Evolutionary conservation across 2,113 vertebrate genomes (phyloP).

Genomic region (Pedionomus torquatus): DNA sequence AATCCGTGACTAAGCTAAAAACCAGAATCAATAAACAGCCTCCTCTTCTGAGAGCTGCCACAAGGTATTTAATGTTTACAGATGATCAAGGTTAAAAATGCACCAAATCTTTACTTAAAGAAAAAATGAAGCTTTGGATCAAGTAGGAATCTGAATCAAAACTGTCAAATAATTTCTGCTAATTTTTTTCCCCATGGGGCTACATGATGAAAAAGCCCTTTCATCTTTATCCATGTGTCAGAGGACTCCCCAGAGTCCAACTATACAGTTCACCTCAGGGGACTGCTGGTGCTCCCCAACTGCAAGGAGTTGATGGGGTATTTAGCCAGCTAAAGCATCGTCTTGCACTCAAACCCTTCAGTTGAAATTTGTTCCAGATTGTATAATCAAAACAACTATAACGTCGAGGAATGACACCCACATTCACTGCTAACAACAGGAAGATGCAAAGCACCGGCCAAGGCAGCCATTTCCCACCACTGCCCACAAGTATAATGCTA

Average conservation of each 20-base stretch:
- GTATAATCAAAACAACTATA: background rate
- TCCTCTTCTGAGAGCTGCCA: conserved; percentile 23
- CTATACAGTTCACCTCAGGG: background rate
- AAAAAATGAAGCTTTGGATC: background rate
- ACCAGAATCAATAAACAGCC: conserved; percentile 5
- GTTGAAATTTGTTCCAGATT: background rate
- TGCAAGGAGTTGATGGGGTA: background rate
- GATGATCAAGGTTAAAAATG: conserved; percentile 23
- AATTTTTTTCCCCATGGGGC: background rate
- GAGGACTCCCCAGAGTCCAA: background rate
- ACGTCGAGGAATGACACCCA: background rate
- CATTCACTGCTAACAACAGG: background rate
- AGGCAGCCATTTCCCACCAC: background rate
- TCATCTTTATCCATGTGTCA: background rate
- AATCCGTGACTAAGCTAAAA: conserved; percentile 48
- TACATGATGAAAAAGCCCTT: background rate
- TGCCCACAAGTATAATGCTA: background rate
- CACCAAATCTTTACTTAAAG: background rate
- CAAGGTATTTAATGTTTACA: background rate
- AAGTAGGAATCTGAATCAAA: background rate
- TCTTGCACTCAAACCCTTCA: background rate
- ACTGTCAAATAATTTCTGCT: background rate
- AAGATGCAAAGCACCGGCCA: background rate
- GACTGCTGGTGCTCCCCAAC: fast-evolving
- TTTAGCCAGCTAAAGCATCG: background rate